Conservation (phyloP, 2,113 vertebrate genomes). For the Anoura caudifer region DNA sequence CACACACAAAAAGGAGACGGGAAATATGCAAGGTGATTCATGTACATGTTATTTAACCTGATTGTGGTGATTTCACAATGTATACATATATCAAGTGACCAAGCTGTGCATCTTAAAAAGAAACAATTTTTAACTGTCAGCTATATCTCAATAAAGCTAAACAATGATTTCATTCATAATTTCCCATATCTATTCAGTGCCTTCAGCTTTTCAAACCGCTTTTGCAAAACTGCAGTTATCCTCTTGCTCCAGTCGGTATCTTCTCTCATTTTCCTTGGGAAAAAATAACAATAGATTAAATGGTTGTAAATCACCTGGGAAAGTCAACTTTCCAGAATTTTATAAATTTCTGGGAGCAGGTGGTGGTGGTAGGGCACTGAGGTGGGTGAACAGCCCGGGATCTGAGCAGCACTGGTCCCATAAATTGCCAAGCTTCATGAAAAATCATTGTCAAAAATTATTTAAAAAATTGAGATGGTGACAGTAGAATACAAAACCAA, state of each 20-base stretch:
- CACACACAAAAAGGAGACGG: neutral
- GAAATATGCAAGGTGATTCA: neutral
- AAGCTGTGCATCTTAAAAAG: neutral
- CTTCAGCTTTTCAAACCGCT: neutral
- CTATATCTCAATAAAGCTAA: neutral
- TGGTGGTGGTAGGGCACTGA: neutral
- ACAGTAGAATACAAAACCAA: neutral
- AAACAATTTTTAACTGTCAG: neutral
- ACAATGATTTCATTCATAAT: neutral
- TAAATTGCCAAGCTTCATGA: too few species aligned
- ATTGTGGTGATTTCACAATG: neutral
- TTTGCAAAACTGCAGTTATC: neutral
- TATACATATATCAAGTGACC: neutral
- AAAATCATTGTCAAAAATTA: neutral
- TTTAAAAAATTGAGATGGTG: neutral
- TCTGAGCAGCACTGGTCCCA: accelerated
- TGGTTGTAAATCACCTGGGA: neutral
- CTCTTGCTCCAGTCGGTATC: neutral
- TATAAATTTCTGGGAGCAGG: neutral
- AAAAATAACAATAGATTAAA: neutral
- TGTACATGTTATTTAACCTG: neutral
- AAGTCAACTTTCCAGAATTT: neutral
- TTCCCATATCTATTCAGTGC: neutral
- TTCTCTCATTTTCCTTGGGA: neutral
- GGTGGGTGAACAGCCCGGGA: too few species aligned